Evolutionary conservation across 2,888 invertebrate species (phyloP).

Genomic region (Leptogaster cylindrica): DNA sequence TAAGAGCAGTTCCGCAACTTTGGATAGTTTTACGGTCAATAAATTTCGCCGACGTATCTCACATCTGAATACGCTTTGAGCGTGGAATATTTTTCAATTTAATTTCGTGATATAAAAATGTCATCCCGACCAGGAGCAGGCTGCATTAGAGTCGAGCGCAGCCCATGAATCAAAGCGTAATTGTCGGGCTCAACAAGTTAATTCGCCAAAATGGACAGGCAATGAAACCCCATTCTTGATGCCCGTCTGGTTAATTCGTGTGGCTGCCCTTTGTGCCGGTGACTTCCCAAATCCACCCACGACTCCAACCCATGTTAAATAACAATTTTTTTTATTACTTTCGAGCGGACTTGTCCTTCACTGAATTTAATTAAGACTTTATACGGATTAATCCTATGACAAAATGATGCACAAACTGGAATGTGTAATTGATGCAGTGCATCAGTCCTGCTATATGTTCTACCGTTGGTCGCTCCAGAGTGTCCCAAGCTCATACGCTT

Average conservation of each 20-base stretch:
- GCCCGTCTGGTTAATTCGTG: background rate
- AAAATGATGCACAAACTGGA: background rate
- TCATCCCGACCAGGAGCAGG: constrained; percentile 14
- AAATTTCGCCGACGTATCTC: constrained; percentile 34
- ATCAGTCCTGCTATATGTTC: background rate
- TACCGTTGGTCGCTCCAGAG: background rate
- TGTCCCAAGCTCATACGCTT: background rate
- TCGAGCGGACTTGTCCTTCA: constrained; percentile 15
- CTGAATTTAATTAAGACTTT: constrained; percentile 38
- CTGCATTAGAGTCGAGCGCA: constrained; percentile 8
- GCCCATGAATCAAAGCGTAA: constrained; percentile 25
- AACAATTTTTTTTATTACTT: constrained; percentile 27
- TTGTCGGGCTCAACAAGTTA: constrained; percentile 17
- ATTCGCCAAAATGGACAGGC: constrained; percentile 12
- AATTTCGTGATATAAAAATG: constrained; percentile 34
- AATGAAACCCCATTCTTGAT: background rate
- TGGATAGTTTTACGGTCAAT: constrained; percentile 41
- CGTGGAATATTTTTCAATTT: constrained; percentile 36
- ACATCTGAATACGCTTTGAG: constrained; percentile 34
- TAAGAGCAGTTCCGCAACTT: constrained; percentile 38
- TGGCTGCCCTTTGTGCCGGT: background rate
- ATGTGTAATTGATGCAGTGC: constrained; percentile 6
- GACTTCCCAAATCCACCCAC: no score
- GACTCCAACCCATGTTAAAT: constrained; percentile 10
- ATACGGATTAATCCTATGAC: constrained; percentile 17